Conservation (phyloP, 37 sponge, comb jelly and placozoan species). For the Cladorhizidae sp. region DNA sequence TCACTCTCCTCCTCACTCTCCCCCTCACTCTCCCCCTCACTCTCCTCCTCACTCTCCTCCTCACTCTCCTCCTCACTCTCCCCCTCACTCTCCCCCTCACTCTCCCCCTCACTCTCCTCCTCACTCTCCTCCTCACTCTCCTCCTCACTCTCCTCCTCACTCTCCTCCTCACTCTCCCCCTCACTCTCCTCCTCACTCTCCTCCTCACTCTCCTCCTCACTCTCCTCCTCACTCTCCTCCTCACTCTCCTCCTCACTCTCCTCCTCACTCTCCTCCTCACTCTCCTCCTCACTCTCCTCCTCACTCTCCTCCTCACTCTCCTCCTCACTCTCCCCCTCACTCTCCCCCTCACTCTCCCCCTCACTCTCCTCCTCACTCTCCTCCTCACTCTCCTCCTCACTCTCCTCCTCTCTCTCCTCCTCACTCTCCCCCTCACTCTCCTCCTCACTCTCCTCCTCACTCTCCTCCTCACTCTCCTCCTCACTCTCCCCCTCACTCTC, state of each 20-base stretch:
- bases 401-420: neutral
- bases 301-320: conserved; percentile 43
- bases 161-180: neutral
- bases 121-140: conserved; percentile 23
- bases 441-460: neutral
- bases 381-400: conserved; percentile 12
- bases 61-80: conserved; percentile 42
- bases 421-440: neutral
- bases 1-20: conserved; percentile 39
- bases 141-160: neutral
- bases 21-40: conserved; percentile 55
- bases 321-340: conserved; percentile 38
- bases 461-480: conserved; percentile 23
- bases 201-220: neutral
- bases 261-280: conserved; percentile 41
- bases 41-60: conserved; percentile 40
- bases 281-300: conserved; percentile 57
- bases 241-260: conserved; percentile 38
- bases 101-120: conserved; percentile 31
- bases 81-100: conserved; percentile 34
- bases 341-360: conserved; percentile 35
- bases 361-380: conserved; percentile 20
- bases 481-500: conserved; percentile 51
- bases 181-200: neutral
- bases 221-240: conserved; percentile 35